Conservation (phyloP, 2,888 invertebrate species). For the Synergus laeviventris region DNA sequence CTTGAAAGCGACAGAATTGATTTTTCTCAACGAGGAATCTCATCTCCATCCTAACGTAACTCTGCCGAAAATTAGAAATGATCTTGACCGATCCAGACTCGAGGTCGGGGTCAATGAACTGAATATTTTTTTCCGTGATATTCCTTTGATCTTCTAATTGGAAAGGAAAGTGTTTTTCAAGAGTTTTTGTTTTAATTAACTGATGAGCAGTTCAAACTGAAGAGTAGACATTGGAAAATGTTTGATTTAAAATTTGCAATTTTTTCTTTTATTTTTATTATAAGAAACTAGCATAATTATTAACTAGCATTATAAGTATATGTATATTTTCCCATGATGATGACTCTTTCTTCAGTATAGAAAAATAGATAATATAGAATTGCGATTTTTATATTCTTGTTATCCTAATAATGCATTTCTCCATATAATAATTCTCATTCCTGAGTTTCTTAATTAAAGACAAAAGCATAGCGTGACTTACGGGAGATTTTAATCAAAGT, state of each 20-base stretch:
- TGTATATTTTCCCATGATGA: no score
- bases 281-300: no score
- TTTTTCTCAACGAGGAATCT: constrained; percentile 44
- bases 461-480: neutral
- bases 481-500: constrained; percentile 18
- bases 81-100: neutral
- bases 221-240: no score
- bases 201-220: neutral
- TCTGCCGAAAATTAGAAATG: constrained; percentile 11
- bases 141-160: neutral
- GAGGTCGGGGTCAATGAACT: constrained; percentile 3
- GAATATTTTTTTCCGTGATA: no score
- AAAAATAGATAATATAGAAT: neutral
- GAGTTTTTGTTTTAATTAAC: neutral
- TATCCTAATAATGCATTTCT: neutral
- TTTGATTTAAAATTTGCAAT: no score
- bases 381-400: neutral
- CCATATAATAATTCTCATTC: neutral
- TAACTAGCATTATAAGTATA: no score
- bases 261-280: no score
- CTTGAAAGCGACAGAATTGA: constrained; percentile 52
- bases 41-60: constrained; percentile 22
- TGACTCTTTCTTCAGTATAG: no score
- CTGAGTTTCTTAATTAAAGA: neutral
- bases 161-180: neutral